Evolutionary conservation across 2,888 invertebrate species (phyloP).

Genomic region (Eueremaeus valkanovi): DNA sequence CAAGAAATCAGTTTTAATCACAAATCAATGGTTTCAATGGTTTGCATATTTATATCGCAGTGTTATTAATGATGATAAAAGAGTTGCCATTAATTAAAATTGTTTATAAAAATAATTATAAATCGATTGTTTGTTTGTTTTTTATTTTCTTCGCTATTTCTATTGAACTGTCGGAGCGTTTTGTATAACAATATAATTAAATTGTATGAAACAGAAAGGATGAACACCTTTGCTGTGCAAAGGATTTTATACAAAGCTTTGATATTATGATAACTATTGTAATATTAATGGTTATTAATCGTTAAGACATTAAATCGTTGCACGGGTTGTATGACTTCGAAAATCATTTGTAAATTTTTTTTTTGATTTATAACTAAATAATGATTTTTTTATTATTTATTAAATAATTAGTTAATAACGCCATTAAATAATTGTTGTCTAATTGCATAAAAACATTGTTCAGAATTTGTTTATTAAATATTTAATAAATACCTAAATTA

Average conservation of each 20-base stretch:
- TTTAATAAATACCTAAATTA: not conserved
- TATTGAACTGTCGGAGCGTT: not conserved
- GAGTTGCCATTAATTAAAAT: not conserved
- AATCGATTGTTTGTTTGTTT: not conserved
- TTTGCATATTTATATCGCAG: not conserved
- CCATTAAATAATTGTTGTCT: not conserved
- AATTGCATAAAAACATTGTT: not conserved
- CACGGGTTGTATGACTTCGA: not conserved
- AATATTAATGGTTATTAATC: not conserved
- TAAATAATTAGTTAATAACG: not conserved
- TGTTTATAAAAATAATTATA: not conserved
- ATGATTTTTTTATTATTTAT: not conserved
- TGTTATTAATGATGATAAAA: not conserved
- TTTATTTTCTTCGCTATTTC: not conserved
- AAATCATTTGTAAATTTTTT: not conserved
- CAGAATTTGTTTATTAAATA: not conserved
- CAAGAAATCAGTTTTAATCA: not conserved
- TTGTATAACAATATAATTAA: not conserved
- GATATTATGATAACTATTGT: not conserved
- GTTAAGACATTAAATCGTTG: conserved; percentile 5
- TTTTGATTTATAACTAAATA: not conserved
- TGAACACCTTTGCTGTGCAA: not conserved
- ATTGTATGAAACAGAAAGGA: not conserved
- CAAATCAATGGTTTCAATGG: not conserved
- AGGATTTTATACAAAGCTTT: conserved; percentile 11